Percentiles rank a stretch among this genome's conserved stretches.
Evolutionary conservation across 1,140 invertebrate species (phyloP).

Genomic region (Macrocentrus cingulum): DNA sequence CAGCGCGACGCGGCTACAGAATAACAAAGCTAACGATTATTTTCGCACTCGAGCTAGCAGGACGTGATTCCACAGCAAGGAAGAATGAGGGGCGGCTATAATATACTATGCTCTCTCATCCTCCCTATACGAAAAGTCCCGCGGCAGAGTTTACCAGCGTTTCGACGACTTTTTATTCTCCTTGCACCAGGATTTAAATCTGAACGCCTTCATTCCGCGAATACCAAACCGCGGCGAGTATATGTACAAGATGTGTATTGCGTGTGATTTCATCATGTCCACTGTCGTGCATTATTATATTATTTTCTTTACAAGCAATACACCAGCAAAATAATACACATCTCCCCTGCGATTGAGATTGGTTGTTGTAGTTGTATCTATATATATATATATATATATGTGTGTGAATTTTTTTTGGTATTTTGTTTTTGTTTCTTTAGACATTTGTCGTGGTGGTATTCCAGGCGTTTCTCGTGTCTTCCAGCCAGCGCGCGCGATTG

Average conservation of each 20-base stretch:
- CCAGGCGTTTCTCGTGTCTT: constrained; percentile 18
- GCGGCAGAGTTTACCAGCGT: constrained; percentile 29
- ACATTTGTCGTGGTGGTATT: constrained; percentile 26
- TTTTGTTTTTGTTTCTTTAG: constrained; percentile 21
- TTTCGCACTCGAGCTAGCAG: constrained; percentile 41
- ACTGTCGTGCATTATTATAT: no score
- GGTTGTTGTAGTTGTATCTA: no score
- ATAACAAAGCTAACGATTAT: constrained; percentile 44
- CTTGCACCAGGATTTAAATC: constrained; percentile 28
- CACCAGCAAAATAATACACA: no score
- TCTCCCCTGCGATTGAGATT: no score
- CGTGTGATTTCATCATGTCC: constrained; percentile 14
- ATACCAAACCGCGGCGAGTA: constrained; percentile 18
- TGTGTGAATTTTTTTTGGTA: constrained; percentile 6
- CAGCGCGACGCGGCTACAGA: constrained; percentile 1
- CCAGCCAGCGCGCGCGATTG: neutral
- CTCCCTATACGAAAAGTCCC: neutral
- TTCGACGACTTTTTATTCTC: constrained; percentile 28
- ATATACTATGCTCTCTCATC: neutral
- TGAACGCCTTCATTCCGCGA: constrained; percentile 32
- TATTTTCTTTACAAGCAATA: no score
- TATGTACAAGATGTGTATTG: neutral
- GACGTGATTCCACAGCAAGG: constrained; percentile 39
- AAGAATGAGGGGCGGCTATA: neutral
- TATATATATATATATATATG: no score